Evolutionary conservation across 2,888 invertebrate genomes (phyloP).

Genomic region (Leistus spinibarbis): DNA sequence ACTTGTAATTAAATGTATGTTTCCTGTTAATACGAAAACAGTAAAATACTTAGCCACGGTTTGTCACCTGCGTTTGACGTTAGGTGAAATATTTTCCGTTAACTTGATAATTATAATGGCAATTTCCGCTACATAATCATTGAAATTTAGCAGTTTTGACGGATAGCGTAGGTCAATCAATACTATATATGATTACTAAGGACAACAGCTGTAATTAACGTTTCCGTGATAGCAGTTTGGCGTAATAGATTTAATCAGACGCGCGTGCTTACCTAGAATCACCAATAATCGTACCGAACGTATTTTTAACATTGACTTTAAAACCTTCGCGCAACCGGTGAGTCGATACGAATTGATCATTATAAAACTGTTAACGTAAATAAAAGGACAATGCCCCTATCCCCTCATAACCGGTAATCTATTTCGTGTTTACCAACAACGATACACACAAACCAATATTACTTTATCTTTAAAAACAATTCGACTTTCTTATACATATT

Average conservation of each 20-base stretch:
- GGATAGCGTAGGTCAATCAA: conserved; percentile 4
- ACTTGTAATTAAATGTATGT: neutral
- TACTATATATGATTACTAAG: neutral
- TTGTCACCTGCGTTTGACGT: neutral
- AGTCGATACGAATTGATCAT: neutral
- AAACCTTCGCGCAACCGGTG: neutral
- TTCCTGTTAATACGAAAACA: neutral
- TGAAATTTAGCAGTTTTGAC: conserved; percentile 9
- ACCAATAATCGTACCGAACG: neutral
- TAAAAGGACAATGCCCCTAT: too few relatives aligned
- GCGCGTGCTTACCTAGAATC: neutral
- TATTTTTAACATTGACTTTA: neutral
- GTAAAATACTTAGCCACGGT: neutral
- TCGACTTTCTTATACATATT: too few relatives aligned
- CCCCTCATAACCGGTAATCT: too few relatives aligned
- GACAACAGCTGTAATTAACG: conserved; percentile 5
- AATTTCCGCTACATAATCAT: conserved; percentile 4
- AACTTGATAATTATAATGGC: conserved; percentile 16
- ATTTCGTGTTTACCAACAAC: too few relatives aligned
- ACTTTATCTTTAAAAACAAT: too few relatives aligned
- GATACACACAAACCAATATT: too few relatives aligned
- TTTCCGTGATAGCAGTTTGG: neutral
- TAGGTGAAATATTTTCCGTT: conserved; percentile 10
- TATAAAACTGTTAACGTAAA: too few relatives aligned
- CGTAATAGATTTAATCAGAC: neutral